Evolutionary conservation across 2,797 vertebrate genomes (phyloP).

Genomic region (Galago senegalensis): DNA sequence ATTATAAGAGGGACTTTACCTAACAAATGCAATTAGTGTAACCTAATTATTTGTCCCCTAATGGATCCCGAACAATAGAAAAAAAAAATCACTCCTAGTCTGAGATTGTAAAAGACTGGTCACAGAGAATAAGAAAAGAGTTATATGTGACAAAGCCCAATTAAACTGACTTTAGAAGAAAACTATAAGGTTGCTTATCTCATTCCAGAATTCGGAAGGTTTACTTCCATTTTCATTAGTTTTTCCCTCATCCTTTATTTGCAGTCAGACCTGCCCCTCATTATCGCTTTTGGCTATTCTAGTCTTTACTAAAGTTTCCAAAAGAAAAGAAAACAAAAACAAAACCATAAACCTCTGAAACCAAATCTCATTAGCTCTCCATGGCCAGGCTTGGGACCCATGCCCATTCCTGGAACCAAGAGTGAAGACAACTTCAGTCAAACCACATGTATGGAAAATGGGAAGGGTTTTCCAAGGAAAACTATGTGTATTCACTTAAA

Average conservation of each 20-base stretch:
- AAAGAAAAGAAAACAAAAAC: background rate
- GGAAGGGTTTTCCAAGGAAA: background rate
- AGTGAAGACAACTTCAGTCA: background rate
- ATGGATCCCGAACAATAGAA: too few species aligned
- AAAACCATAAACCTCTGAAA: background rate
- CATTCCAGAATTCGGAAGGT: background rate
- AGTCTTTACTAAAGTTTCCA: background rate
- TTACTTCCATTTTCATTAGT: background rate
- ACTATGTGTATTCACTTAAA: background rate
- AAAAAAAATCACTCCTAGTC: background rate
- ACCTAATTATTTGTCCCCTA: too few species aligned
- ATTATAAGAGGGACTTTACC: too few species aligned
- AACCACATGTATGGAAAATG: background rate
- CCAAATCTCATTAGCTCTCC: background rate
- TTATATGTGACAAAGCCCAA: background rate
- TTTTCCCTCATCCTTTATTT: background rate
- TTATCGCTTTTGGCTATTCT: too few species aligned
- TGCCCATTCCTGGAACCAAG: background rate
- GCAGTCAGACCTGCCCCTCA: background rate
- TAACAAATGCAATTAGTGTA: too few species aligned
- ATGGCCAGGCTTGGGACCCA: background rate
- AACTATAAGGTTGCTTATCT: background rate
- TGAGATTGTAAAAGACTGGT: background rate
- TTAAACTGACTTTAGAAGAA: background rate
- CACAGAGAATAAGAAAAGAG: background rate